phyloP scores from a whole-genome alignment of 2,113 vertebrate species.

The Nothobranchius kuhntae region DNA sequence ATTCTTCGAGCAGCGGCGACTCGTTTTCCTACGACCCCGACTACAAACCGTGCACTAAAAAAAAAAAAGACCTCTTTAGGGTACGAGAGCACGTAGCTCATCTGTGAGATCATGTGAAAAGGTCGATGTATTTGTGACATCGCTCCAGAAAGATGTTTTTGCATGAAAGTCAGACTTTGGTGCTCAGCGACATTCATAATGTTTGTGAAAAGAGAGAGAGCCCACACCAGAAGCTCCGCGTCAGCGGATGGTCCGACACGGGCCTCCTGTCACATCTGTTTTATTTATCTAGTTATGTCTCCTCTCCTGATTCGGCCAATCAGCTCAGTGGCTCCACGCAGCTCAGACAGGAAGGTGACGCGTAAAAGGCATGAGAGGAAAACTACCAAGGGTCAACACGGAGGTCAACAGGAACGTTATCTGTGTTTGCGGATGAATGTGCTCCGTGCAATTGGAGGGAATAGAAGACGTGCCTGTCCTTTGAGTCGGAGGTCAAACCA shows the following conservation, averaged over 20 bases:
- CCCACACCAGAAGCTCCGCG: not conserved
- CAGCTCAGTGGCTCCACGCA: too few relatives aligned
- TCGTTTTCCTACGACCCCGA: constrained; percentile 25
- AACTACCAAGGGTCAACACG: not conserved
- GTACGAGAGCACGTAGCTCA: not conserved
- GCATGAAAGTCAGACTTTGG: not conserved
- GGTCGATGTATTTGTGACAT: not conserved
- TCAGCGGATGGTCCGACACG: not conserved
- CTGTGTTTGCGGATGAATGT: constrained; percentile 31
- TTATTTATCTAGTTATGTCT: not conserved
- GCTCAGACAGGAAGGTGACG: too few relatives aligned
- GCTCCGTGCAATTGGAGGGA: not conserved
- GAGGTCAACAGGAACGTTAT: not conserved
- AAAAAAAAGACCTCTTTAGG: constrained; percentile 21
- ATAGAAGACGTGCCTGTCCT: not conserved
- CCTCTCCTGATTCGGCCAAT: not conserved
- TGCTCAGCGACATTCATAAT: not conserved
- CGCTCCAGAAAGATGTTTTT: not conserved
- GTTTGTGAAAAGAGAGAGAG: not conserved
- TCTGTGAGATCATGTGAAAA: not conserved
- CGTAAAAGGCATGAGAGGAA: not conserved
- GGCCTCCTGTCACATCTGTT: not conserved
- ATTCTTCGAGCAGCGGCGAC: constrained; percentile 47
- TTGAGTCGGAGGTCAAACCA: not conserved
- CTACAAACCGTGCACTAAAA: constrained; percentile 48